Conservation (phyloP, 2,888 invertebrate genomes). For the Linnaemya tessellans region DNA sequence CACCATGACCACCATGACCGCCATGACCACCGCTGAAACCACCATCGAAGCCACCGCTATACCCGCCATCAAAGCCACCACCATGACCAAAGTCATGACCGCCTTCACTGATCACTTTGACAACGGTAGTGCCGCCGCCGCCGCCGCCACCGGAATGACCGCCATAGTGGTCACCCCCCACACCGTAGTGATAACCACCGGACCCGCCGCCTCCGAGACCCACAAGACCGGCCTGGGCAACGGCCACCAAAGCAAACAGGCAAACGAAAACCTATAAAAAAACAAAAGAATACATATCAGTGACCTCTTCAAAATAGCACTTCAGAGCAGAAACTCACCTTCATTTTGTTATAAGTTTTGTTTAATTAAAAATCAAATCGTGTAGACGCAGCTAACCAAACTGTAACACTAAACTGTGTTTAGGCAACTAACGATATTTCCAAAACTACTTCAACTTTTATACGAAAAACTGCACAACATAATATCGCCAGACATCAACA, state of each 20-base stretch:
- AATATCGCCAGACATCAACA: slow-evolving; percentile 18
- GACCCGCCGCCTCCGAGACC: slow-evolving; percentile 49
- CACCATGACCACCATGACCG: slow-evolving; percentile 45
- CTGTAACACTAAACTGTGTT: slow-evolving; percentile 57
- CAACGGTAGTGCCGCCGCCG: slow-evolving; percentile 32
- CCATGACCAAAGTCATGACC: slow-evolving; percentile 36
- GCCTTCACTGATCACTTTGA: slow-evolving; percentile 61
- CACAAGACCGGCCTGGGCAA: slow-evolving; percentile 61
- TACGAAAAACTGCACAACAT: slow-evolving; percentile 38
- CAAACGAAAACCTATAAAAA: slow-evolving; percentile 64
- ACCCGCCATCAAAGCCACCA: slow-evolving; percentile 50
- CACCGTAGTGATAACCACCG: slow-evolving; percentile 42
- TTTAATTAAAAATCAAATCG: slow-evolving; percentile 55
- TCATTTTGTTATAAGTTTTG: slow-evolving; percentile 67
- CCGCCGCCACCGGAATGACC: slow-evolving; percentile 34
- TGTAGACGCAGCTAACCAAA: slow-evolving; percentile 61
- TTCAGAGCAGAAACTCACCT: no score
- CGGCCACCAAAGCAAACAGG: slow-evolving; percentile 59
- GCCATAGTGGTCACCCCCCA: slow-evolving; percentile 30
- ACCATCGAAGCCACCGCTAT: slow-evolving; percentile 30
- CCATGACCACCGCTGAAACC: slow-evolving; percentile 49
- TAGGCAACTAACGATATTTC: slow-evolving; percentile 57
- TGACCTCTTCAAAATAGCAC: no score
- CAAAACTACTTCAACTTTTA: slow-evolving; percentile 57
- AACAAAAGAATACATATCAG: background rate